Conservation (phyloP, 1,140 invertebrate genomes). For the Panagrolaimus sp. region DNA sequence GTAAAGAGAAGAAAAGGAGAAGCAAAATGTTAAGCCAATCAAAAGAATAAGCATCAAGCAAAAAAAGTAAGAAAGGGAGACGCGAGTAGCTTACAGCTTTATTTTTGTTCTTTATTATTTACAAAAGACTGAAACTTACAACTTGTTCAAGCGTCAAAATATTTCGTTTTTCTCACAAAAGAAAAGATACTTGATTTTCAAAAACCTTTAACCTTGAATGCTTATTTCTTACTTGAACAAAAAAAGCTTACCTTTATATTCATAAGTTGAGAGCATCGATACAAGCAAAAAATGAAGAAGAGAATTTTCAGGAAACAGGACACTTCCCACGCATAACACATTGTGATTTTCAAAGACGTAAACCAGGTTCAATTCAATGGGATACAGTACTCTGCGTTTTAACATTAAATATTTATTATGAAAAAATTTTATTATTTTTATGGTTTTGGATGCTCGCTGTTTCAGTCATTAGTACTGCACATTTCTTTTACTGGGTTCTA, state of each 20-base stretch:
- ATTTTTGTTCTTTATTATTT: too few relatives aligned
- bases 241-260: background rate
- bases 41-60: too few relatives aligned
- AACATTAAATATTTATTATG: slow-evolving; percentile 60
- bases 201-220: too few relatives aligned
- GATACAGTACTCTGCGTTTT: slow-evolving; percentile 60
- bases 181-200: too few relatives aligned
- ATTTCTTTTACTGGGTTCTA: slow-evolving; percentile 42
- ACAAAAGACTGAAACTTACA: too few relatives aligned
- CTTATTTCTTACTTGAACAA: background rate
- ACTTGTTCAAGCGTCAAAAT: too few relatives aligned
- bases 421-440: slow-evolving; percentile 59
- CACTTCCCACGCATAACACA: slow-evolving; percentile 57
- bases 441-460: slow-evolving; percentile 60
- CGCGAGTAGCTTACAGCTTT: too few relatives aligned
- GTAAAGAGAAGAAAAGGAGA: too few relatives aligned
- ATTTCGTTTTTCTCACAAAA: too few relatives aligned
- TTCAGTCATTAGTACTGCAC: slow-evolving; percentile 42
- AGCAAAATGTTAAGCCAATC: too few relatives aligned
- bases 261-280: background rate
- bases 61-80: too few relatives aligned
- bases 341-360: slow-evolving; percentile 45
- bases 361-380: slow-evolving; percentile 33
- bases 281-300: background rate
- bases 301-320: slow-evolving; percentile 45